Conservation (phyloP, 2,888 invertebrate species). For the Drosophila robusta region DNA sequence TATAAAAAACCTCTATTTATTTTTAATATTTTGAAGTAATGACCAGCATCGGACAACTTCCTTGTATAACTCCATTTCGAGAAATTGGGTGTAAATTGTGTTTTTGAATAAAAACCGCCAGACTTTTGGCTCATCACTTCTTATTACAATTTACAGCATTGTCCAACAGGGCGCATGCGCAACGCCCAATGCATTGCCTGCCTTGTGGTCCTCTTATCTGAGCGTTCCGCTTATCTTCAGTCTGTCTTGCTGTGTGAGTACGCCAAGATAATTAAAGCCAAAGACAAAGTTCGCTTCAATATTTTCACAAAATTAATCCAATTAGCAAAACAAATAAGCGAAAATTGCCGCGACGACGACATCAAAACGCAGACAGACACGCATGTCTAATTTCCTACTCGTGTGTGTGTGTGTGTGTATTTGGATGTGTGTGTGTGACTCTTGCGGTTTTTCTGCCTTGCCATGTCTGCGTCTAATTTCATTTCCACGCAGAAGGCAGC, state of each 20-base stretch:
- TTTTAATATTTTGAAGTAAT: too few relatives aligned
- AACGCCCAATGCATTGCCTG: conserved; percentile 20
- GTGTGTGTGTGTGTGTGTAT: not conserved
- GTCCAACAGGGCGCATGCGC: conserved; percentile 22
- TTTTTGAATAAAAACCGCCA: not conserved
- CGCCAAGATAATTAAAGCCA: conserved; percentile 37
- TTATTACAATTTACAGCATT: too few relatives aligned
- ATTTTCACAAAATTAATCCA: conserved; percentile 69
- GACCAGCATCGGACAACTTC: too few relatives aligned
- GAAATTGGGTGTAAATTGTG: not conserved
- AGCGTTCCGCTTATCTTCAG: not conserved
- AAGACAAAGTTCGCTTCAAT: conserved; percentile 51
- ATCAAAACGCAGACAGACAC: conserved; percentile 1
- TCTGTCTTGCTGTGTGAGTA: not conserved
- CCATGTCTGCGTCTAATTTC: conserved; percentile 51
- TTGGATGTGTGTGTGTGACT: conserved; percentile 38
- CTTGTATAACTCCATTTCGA: too few relatives aligned
- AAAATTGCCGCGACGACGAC: conserved; percentile 39
- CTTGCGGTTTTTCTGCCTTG: conserved; percentile 50
- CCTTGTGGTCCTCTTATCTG: conserved; percentile 8
- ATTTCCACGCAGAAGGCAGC: conserved; percentile 49
- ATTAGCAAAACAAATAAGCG: conserved; percentile 65
- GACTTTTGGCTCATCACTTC: too few relatives aligned
- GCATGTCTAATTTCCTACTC: conserved; percentile 2
- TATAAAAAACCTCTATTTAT: too few relatives aligned